Evolutionary conservation across 2,888 invertebrate species (phyloP), one percentile per base, ranked within the genome.

Genomic region (Notodromas monacha): DNA sequence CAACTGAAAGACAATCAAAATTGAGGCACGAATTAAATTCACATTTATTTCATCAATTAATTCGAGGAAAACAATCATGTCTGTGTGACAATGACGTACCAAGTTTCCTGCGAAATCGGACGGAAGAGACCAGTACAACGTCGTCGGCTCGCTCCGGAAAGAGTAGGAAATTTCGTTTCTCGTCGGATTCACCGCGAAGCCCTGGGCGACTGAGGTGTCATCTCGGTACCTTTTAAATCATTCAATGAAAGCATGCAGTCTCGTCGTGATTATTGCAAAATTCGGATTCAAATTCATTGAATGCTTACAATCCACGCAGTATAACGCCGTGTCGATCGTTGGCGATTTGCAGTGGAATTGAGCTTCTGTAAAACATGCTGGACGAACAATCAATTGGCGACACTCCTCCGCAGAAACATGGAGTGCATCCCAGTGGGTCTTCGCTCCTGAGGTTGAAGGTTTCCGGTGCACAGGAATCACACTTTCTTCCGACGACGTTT

Each of bases 391-490:
- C 58, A 3, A n/a, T n/a, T n/a, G 53, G 54, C 1, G 68, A 61
- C 5, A 69, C 63, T 8, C 73, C 74, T 13, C 73, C 76, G 48
- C 86, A 89, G 56, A 65, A 84, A 46, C 86, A 89, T 32, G 65
- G 56, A 28, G 63, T 58, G 45, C 86, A 89, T 6, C 84, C 84
- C 29, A 63, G 57, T 1, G 62, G 58, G 47, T 76, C 68, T 11
- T 48, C 48, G 1, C 47, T 43, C 12, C 65, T 62, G 1, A 86
- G 54, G 12, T 72, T 69, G 45, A 70, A 86, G 1, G 70, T 68
- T 4, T 72, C 70, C 3, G 58, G 54, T 3, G 65, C 56, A 44
- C 86, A 86, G 13, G 60, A 57, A 43, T 70, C 63, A 45, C 86
- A 86, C 29, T 54, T 55, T 1, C 53, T 45, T 0, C 84, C 84